Percentiles rank a stretch among this genome's conserved stretches.
Conservation (phyloP, 2,113 vertebrate genomes). For the Dissostichus mawsoni region DNA sequence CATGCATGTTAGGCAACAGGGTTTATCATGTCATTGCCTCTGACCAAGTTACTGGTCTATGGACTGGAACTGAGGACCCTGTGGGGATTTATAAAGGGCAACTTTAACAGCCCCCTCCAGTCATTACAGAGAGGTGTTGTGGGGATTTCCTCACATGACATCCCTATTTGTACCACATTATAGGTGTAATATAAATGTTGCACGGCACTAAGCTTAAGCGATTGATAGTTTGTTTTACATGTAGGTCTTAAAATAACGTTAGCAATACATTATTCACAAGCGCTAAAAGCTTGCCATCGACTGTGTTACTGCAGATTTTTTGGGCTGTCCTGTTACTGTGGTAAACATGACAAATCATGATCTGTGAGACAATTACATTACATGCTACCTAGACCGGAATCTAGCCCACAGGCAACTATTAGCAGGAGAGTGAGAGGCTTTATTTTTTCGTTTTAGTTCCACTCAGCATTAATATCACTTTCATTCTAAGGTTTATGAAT, state of each 20-base stretch:
- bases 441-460: background rate
- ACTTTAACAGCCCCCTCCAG: conserved; percentile 23
- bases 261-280: conserved; percentile 36
- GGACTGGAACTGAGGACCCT: background rate
- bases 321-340: background rate
- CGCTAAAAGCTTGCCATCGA: conserved; percentile 22
- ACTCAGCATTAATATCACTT: background rate
- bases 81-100: conserved; percentile 36
- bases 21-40: conserved; percentile 14
- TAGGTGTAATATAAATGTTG: too few relatives aligned
- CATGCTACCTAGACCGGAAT: background rate
- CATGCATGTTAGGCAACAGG: background rate
- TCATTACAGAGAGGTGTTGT: conserved; percentile 15
- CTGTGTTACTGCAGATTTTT: background rate
- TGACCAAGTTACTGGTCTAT: conserved; percentile 1
- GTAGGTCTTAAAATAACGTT: conserved; percentile 17
- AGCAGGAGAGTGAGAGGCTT: background rate
- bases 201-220: too few relatives aligned
- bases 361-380: conserved; percentile 2
- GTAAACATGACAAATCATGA: conserved; percentile 11
- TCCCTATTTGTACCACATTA: background rate
- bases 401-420: conserved; percentile 3
- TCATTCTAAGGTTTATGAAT: background rate
- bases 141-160: conserved; percentile 30
- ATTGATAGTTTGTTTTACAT: too few relatives aligned